Conservation (phyloP, 2,797 vertebrate genomes). For the Anabacerthia variegaticeps region DNA sequence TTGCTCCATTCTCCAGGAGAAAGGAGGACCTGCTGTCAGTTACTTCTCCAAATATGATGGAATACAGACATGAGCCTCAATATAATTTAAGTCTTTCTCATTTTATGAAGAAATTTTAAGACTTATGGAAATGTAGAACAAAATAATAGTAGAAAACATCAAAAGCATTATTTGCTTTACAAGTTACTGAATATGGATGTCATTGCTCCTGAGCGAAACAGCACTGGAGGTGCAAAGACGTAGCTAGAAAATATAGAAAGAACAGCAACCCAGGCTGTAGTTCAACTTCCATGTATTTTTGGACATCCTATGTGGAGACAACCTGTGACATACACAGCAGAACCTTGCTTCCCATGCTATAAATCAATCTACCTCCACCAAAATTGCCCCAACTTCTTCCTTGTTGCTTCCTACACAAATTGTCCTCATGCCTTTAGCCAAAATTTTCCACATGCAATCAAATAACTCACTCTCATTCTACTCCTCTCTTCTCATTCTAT, state of each 20-base stretch:
- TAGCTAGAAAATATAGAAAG: not conserved
- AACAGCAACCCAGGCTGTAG: not conserved
- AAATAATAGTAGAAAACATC: not conserved
- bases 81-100: conserved; percentile 35
- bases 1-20: rapidly evolving
- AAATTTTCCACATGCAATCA: not conserved
- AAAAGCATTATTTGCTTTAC: not conserved
- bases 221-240: not conserved
- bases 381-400: not conserved
- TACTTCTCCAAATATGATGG: not conserved
- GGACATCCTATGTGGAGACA: not conserved
- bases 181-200: not conserved
- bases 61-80: not conserved
- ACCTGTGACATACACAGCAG: not conserved
- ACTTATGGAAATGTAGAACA: not conserved
- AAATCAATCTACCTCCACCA: not conserved
- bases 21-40: conserved; percentile 35
- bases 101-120: not conserved
- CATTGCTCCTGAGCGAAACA: not conserved
- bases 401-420: not conserved
- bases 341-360: not conserved
- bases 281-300: not conserved
- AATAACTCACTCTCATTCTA: not conserved
- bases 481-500: not conserved
- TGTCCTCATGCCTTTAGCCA: not conserved